Base-by-base conservation (phyloP, 2,888 invertebrate species). In the Abrostola triplasia region DNA sequence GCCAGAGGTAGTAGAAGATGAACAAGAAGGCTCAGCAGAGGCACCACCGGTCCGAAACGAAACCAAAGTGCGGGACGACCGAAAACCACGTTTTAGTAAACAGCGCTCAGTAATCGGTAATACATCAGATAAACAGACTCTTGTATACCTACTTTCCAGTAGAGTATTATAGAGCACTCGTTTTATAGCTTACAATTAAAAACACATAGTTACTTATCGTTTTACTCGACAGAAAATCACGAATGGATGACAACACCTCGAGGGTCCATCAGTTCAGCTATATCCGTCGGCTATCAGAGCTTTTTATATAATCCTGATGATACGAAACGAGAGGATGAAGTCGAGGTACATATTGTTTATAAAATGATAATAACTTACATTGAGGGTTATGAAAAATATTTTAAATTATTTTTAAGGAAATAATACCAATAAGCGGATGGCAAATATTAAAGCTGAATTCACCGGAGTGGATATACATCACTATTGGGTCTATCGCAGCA, bases 401-500 rank as follows among this genome's bases (percentile, higher is more conserved):
- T 24, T 2, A 24, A 24, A 42, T 13, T 38, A 0, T 41, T 38
- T 37, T 38, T n/a, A n/a, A 93, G 88, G 85, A 90, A 63, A 74
- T 90, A n/a, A 80, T 84, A 56, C 76, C 88, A 1, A 85, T 95
- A 1, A 90, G 86, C 51, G 89, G 89, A 69, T 94, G 90, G 90
- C 93, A 95, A 63, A 95, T 96, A 51, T 84, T 97, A 61, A 95
- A 95, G 69, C 78, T 96, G 60, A 97, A 96, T 81, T 89, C 90
- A 13, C 95, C 95, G 0, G 97, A 97, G 84, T 97, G 96, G 96
- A 88, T 94, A 0, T 95, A 92, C 73, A 92, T 97, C 36, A 73
- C 95, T 0, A 83, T 96, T 37, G 96, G 96, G 6, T 94, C 95
- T 10, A 84, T 96, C 5, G 96, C 96, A 6, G 95, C 97, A 0